Evolutionary conservation across 2,888 invertebrate genomes (phyloP).

Genomic region (Iphiclides podalirius): DNA sequence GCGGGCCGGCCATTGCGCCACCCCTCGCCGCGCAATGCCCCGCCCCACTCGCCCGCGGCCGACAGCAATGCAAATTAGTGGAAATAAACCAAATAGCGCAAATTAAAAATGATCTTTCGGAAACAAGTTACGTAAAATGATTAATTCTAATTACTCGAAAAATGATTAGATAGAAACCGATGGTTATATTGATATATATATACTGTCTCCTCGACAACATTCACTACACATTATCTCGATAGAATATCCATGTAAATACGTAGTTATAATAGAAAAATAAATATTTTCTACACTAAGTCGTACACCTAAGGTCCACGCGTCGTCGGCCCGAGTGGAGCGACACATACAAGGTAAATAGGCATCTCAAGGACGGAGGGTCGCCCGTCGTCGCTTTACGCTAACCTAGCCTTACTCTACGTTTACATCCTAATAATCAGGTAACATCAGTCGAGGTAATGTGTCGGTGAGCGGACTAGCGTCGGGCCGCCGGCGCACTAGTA

Average conservation of each 20-base stretch:
- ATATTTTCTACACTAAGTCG: constrained; percentile 79
- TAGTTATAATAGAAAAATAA: constrained; percentile 75
- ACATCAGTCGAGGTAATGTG: constrained; percentile 80
- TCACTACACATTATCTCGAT: constrained; percentile 80
- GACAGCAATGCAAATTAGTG: constrained; percentile 35
- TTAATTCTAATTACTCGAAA: constrained; percentile 53
- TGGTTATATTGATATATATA: constrained; percentile 58
- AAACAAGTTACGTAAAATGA: constrained; percentile 58
- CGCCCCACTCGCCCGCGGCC: constrained; percentile 24
- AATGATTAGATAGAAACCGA: constrained; percentile 39
- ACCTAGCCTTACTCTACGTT: constrained; percentile 65
- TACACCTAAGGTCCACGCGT: constrained; percentile 77
- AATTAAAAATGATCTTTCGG: constrained; percentile 51
- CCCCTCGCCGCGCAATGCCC: constrained; percentile 3
- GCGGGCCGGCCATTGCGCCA: too few relatives aligned
- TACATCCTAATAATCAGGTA: constrained; percentile 76
- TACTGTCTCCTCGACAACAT: constrained; percentile 71
- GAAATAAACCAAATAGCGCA: constrained; percentile 41
- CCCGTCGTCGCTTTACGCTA: constrained; percentile 53
- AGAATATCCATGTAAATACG: constrained; percentile 72
- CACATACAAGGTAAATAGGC: constrained; percentile 68
- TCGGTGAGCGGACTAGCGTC: constrained; percentile 65
- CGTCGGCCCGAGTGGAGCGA: constrained; percentile 58
- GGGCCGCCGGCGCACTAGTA: constrained; percentile 61
- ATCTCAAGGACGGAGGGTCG: constrained; percentile 73